Conservation (phyloP, 2,113 vertebrate genomes). For the Promerops cafer region DNA sequence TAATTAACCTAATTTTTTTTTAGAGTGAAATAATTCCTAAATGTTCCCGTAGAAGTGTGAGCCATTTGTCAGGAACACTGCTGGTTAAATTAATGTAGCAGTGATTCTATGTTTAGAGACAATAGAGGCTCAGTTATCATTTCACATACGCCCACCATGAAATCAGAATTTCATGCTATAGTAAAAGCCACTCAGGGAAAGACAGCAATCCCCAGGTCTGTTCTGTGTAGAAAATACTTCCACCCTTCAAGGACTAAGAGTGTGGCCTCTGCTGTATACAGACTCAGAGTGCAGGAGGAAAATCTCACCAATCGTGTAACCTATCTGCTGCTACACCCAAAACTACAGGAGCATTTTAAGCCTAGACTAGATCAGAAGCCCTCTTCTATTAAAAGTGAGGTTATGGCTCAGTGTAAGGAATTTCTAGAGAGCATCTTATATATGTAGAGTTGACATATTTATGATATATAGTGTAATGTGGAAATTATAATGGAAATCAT, state of each 20-base stretch:
- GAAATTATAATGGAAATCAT: background rate
- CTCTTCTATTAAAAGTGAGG: background rate
- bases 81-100: slow-evolving; percentile 26
- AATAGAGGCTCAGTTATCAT: background rate
- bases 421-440: background rate
- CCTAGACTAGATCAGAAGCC: background rate
- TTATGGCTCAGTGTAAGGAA: background rate
- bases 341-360: background rate
- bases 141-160: background rate
- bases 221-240: background rate
- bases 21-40: background rate
- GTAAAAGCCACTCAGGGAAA: background rate
- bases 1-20: slow-evolving; percentile 30
- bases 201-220: background rate
- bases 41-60: background rate
- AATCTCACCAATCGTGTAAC: background rate
- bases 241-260: background rate
- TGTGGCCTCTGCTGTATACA: background rate
- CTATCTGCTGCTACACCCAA: background rate
- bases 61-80: background rate
- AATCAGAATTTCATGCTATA: background rate
- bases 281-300: background rate
- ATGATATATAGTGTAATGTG: accelerated
- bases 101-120: slow-evolving; percentile 3
- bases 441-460: background rate